Percentiles rank a stretch among this genome's conserved stretches.
phyloP scores from a whole-genome alignment of 1,140 invertebrate genomes.

The Drosophila asahinai region DNA sequence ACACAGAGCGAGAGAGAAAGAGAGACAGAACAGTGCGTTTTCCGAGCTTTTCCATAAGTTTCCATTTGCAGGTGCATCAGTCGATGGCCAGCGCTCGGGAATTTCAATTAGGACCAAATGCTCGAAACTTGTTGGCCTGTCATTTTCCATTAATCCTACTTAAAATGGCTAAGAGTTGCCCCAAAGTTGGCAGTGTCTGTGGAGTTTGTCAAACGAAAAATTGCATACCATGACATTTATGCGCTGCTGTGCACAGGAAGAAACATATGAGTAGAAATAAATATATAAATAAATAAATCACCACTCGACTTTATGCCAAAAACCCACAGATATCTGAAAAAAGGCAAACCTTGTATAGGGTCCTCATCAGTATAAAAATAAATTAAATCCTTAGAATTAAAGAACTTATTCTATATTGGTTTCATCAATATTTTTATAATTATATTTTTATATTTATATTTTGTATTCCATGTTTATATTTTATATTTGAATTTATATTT shows the following conservation, averaged over 20 bases:
- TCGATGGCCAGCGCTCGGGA: slow-evolving; percentile 4
- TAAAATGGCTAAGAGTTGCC: background rate
- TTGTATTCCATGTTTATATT: too few relatives aligned
- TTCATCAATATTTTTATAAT: too few relatives aligned
- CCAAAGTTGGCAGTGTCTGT: background rate
- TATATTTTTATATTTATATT: too few relatives aligned
- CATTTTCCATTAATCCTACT: background rate
- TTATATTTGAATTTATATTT: too few relatives aligned
- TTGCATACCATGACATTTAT: slow-evolving; percentile 4
- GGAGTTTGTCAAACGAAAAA: background rate
- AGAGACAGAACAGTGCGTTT: background rate
- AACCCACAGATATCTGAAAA: too few relatives aligned
- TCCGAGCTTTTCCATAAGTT: slow-evolving; percentile 12
- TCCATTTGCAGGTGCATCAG: slow-evolving; percentile 13
- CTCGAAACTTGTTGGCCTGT: background rate
- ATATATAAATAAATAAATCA: background rate
- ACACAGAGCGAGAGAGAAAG: background rate
- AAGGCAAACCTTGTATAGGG: too few relatives aligned
- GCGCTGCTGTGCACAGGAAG: background rate
- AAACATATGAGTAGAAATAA: background rate
- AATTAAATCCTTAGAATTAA: too few relatives aligned
- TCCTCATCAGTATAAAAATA: too few relatives aligned
- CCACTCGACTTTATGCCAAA: too few relatives aligned
- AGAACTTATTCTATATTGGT: too few relatives aligned
- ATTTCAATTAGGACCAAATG: slow-evolving; percentile 4